Base-by-base conservation (phyloP, 2,797 vertebrate genomes). In the Erethizon dorsatum region DNA sequence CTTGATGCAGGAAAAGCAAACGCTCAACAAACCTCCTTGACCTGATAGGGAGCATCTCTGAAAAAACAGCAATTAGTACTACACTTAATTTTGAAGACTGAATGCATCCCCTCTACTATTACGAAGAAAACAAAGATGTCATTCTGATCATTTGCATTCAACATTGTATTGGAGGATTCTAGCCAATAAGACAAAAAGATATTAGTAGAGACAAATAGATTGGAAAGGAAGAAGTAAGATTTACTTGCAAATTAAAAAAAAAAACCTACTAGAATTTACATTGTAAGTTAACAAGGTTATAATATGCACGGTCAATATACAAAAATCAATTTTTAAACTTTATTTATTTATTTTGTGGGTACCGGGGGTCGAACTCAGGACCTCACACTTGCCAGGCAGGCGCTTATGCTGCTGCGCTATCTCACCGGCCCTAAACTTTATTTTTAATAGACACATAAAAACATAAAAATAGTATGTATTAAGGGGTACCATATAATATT, bases 251-350 rank as follows among this genome's bases (percentile, higher is more conserved):
- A 83, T 82, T 17, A 80, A 57, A 14, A 33, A 57, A 71, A 57
- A 41, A 6, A 59, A 37, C 3, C 22, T 54, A 63, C 33, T 61
- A 90, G 18, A 93, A 86, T 33, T 63, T 78, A 87, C 22, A 61
- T 61, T 69, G 13, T 87, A 88, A 78, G 45, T 71, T 83, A 83
- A 61, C 52, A 90, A 90, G 5, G 15, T 63, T 77, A 47, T 83
- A 69, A 3, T 50, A 93, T 41, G 9, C 24, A 90, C 78, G 31
- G 69, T 78, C 24, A 57, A 90, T 18, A 69, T 9, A 37, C 13
- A 80, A 80, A 91, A 91, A 31, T 47, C n/a, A 82, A 54, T 59
- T 89, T 73, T 88, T 83, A 75, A 24, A 75, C 41, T 47, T 75
- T 45, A 75, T 45, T 75, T 75, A 41, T 41, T 41, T 41, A 41